Evolutionary conservation across 2,797 vertebrate species (phyloP), one percentile per base, ranked within the genome.

Genomic region (Cercopithecus hamlyni): DNA sequence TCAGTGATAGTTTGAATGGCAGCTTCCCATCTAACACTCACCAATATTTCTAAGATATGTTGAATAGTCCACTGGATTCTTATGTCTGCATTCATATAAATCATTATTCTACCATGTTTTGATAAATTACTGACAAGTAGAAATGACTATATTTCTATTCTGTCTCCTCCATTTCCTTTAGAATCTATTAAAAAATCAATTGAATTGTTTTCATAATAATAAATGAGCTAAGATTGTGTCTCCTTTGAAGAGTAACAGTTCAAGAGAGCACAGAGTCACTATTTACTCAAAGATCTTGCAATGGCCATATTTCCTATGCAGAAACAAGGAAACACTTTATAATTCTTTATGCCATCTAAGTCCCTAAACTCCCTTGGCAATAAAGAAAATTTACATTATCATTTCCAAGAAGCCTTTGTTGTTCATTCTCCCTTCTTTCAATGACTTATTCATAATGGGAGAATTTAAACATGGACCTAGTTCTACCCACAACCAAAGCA

Each of bases 361-460:
- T 90, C 48, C 82, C 57, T n/a, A 50, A 87, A 80, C n/a, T 94
- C 86, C 64, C 27, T 43, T 26, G 5, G 20, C 7, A 1, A 81
- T 77, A 41, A 55, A 55, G 41, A 36, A 95, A 87, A 79, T 89
- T 82, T 88, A 52, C 80, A 90, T 77, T 58, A 39, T 73, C 79
- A 70, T 55, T 95, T 86, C 82, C 43, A 55, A 81, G 91, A 94
- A 93, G 77, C 43, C 64, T 45, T 55, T 86, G 30, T 61, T 89
- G 9, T 95, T 95, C 88, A 11, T 81, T 96, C 79, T 91, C 77
- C 86, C 82, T 96, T 90, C 55, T 75, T 87, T 87, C 70, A 90
- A 30, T 86, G 80, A 94, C 27, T 90, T 58, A 48, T 4, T 93
- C 27, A 39, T 84, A 92, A 84, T 33, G 15, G 45, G 45, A 94